Evolutionary conservation across 2,888 invertebrate genomes (phyloP).

Genomic region (Tipula unca): DNA sequence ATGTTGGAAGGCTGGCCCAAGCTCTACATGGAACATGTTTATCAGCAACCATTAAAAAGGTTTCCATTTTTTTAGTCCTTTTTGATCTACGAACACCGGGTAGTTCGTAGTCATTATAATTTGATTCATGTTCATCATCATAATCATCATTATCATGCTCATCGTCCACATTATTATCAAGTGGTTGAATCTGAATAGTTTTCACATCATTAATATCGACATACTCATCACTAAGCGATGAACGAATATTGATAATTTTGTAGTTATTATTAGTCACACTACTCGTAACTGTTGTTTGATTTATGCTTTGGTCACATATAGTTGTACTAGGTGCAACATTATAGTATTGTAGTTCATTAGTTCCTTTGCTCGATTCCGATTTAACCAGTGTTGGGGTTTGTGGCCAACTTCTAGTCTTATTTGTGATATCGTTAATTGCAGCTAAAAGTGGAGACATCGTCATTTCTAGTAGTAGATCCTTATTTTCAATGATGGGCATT

Average conservation of each 20-base stretch:
- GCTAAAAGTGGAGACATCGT: not conserved
- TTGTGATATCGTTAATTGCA: not conserved
- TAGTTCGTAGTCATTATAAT: not conserved
- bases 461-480: not conserved
- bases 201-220: conserved; percentile 15
- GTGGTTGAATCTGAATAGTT: not conserved
- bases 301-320: not conserved
- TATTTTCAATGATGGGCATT: not conserved
- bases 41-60: conserved; percentile 25
- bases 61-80: not conserved
- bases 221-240: conserved; percentile 8
- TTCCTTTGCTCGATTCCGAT: not conserved
- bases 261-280: not conserved
- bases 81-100: not conserved
- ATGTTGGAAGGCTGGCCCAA: conserved; percentile 29
- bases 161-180: not conserved
- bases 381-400: not conserved
- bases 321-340: not conserved
- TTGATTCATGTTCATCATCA: not conserved
- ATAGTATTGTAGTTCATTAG: not conserved
- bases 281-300: not conserved
- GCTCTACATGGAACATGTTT: conserved; percentile 29
- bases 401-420: not conserved
- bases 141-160: not conserved
- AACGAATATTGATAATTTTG: conserved; percentile 16